A percentile compares a stretch with the other conserved stretches of the same genome.
Evolutionary conservation across 2,888 invertebrate genomes (phyloP).

Genomic region (Cheilosia scutellata): DNA sequence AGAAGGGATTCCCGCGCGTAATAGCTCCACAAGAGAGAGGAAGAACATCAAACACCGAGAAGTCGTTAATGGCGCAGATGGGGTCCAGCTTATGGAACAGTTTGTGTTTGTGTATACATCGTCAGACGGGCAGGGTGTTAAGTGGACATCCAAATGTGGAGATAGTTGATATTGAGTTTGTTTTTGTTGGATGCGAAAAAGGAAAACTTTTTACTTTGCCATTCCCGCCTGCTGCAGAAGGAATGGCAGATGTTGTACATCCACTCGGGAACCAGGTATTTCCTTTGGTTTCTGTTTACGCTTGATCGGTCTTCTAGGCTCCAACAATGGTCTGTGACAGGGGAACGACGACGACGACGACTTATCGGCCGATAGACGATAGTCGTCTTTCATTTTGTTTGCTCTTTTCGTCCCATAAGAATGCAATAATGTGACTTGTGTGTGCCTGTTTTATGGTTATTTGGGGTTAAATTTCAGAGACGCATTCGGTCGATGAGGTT

Average conservation of each 20-base stretch:
- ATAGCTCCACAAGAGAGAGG: conserved; percentile 16
- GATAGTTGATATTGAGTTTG: neutral
- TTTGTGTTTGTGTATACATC: conserved; percentile 14
- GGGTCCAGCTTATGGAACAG: conserved; percentile 21
- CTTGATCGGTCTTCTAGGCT: conserved; percentile 23
- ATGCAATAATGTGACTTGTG: neutral
- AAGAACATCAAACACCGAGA: conserved; percentile 42
- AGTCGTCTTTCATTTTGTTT: conserved; percentile 3
- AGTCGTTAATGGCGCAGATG: conserved; percentile 60
- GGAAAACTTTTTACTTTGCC: conserved; percentile 6
- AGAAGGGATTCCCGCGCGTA: conserved; percentile 53
- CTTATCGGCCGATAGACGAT: neutral
- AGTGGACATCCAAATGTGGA: conserved; percentile 53
- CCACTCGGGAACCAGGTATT: conserved; percentile 8
- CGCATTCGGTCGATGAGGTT: neutral
- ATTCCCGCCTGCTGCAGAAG: neutral
- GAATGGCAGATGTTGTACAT: conserved; percentile 47
- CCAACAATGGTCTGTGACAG: conserved; percentile 3
- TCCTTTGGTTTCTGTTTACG: conserved; percentile 5
- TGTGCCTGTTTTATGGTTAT: conserved; percentile 23
- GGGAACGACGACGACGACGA: neutral
- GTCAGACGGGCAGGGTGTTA: conserved; percentile 57
- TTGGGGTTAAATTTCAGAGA: conserved; percentile 45
- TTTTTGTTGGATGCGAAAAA: conserved; percentile 12
- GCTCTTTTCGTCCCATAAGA: neutral